Conservation (phyloP, 2,113 vertebrate genomes). For the Nesoenas mayeri region DNA sequence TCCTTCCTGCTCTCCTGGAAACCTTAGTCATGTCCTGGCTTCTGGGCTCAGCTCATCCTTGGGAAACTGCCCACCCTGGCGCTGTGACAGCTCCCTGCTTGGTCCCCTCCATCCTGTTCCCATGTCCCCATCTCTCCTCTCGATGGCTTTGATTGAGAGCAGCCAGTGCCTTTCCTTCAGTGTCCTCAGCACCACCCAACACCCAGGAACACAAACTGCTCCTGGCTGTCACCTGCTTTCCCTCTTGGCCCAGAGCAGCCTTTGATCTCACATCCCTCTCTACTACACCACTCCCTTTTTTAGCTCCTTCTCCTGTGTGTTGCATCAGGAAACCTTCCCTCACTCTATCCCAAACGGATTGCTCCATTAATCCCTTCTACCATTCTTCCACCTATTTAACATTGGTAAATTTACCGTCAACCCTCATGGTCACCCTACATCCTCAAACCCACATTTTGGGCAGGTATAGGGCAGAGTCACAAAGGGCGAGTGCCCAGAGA, state of each 20-base stretch:
- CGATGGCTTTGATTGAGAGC: not conserved
- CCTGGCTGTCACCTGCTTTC: not conserved
- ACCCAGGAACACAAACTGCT: not conserved
- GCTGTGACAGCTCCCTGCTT: not conserved
- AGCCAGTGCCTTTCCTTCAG: not conserved
- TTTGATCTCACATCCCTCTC: not conserved
- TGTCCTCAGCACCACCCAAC: not conserved
- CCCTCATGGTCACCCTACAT: fast-evolving
- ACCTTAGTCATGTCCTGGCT: not conserved
- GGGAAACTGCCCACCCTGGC: not conserved
- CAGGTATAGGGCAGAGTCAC: not conserved
- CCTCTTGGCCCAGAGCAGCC: not conserved
- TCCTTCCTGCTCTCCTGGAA: not conserved
- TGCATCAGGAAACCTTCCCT: not conserved
- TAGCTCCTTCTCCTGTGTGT: not conserved
- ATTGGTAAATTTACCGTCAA: not conserved
- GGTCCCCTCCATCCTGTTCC: not conserved
- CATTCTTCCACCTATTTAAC: not conserved
- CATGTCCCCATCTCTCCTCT: not conserved
- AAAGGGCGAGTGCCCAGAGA: fast-evolving
- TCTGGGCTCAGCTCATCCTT: not conserved
- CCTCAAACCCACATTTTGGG: not conserved
- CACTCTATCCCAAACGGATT: fast-evolving
- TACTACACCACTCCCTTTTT: not conserved
- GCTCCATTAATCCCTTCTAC: not conserved